Conservation (phyloP, 2,113 vertebrate species). For the Rhombomys opimus region DNA sequence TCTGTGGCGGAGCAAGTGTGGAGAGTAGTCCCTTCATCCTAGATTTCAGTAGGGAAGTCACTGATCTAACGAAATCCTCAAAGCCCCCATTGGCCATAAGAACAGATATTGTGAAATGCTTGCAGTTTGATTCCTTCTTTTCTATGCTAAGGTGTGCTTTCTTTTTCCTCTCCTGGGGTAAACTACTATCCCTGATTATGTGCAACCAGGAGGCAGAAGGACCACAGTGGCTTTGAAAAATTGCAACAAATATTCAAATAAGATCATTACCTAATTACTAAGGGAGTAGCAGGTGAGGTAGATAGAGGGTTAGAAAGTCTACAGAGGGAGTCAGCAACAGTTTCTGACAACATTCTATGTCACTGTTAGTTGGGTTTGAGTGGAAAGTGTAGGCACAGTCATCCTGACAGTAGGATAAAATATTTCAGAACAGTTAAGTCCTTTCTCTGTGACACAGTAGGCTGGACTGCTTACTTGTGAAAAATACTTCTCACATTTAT, state of each 20-base stretch:
- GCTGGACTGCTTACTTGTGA: accelerated
- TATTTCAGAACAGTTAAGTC: not conserved
- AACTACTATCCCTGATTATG: not conserved
- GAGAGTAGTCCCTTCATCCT: not conserved
- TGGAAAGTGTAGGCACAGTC: not conserved
- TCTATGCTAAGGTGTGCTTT: not conserved
- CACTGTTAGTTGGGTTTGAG: not conserved
- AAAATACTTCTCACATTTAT: not conserved
- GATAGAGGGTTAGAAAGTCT: constrained; percentile 21
- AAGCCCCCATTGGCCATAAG: not conserved
- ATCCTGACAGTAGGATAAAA: not conserved
- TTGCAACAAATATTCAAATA: constrained; percentile 70
- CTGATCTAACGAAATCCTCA: not conserved
- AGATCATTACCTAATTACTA: constrained; percentile 63
- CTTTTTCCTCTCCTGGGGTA: not conserved
- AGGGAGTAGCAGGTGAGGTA: constrained; percentile 57
- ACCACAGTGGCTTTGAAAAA: constrained; percentile 19
- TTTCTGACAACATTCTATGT: not conserved
- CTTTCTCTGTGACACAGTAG: not conserved
- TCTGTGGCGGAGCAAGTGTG: not conserved
- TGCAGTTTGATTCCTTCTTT: not conserved
- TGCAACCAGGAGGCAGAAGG: constrained; percentile 24
- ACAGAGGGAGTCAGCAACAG: not conserved
- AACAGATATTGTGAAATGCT: not conserved
- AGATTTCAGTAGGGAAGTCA: constrained; percentile 9